Base-by-base conservation (phyloP, 1,140 invertebrate genomes). In the Choristoneura fumiferana region DNA sequence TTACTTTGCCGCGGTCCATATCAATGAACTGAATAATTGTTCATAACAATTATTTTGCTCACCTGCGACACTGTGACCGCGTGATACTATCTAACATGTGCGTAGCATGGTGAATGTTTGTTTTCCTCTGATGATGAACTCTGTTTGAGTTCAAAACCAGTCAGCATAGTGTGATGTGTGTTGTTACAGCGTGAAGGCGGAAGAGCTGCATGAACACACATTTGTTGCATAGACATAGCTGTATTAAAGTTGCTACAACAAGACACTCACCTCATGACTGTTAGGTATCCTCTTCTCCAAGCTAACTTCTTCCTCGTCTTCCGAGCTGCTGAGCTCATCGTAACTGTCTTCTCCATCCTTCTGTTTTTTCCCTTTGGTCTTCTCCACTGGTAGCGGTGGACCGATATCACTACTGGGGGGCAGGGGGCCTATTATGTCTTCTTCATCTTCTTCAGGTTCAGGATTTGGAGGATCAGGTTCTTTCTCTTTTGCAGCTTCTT, bases 251-350 rank as follows among this genome's bases (percentile, higher is more conserved):
- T 10, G 4, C 54, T 35, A 52, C 10, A 34, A 57, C 2, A 35
- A 14, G 10, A 34, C 12, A 37, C 40, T 55, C 59, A 89, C 93
- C 87, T 98, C 95, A 78, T 96, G 93, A 36, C 91, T 93, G 53
- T 93, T 92, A 1, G 97, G 97, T 69, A 98, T 95, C 64, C 90
- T 92, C 22, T 91, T 91, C n/a, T 84, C 79, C 10, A 92, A 65
- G 29, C 71, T 81, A 13, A 87, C 62, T 35, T 92, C 91, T n/a
- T 87, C 79, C 34, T 92, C 91, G 63, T 91, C 89, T 62, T 92
- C 91, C 52, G 91, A 90, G 34, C 88, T 89, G 72, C 91, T 91
- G 29, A 92, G 65, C 33, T 90, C 89, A 78, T 90, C 83, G 69
- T 89, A 88, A 63, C 89, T 90, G 54, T 90, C 91, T 45, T 84